Conservation (phyloP, 2,113 vertebrate genomes). For the Aphelocoma coerulescens region DNA sequence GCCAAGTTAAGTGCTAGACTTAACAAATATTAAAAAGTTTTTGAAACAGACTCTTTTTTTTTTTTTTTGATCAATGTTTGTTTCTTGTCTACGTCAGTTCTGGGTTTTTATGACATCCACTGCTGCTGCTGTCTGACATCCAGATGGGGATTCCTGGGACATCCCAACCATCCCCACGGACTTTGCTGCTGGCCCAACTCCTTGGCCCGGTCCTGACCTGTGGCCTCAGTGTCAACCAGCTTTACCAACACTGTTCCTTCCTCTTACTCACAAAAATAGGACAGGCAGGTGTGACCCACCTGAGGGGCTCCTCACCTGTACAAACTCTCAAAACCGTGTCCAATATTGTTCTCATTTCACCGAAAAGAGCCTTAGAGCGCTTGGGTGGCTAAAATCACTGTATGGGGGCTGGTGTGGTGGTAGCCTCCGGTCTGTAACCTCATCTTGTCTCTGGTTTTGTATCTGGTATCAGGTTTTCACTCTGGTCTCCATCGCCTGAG, state of each 20-base stretch:
- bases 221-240: background rate
- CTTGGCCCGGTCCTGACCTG: background rate
- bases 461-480: background rate
- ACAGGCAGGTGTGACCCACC: background rate
- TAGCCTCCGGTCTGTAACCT: background rate
- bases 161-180: background rate
- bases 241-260: background rate
- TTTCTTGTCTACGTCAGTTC: background rate
- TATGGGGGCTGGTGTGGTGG: no score
- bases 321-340: background rate
- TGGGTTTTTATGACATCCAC: background rate
- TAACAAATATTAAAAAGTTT: background rate
- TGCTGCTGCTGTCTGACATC: background rate
- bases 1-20: fast-evolving
- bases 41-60: background rate
- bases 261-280: background rate
- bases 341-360: background rate
- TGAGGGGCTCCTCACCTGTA: background rate
- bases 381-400: fast-evolving
- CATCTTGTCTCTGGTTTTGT: background rate
- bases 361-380: background rate
- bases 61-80: background rate
- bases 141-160: background rate
- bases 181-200: background rate
- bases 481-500: background rate